Evolutionary conservation across 1,140 invertebrate species (phyloP).

Genomic region (Trichoplusia ni): DNA sequence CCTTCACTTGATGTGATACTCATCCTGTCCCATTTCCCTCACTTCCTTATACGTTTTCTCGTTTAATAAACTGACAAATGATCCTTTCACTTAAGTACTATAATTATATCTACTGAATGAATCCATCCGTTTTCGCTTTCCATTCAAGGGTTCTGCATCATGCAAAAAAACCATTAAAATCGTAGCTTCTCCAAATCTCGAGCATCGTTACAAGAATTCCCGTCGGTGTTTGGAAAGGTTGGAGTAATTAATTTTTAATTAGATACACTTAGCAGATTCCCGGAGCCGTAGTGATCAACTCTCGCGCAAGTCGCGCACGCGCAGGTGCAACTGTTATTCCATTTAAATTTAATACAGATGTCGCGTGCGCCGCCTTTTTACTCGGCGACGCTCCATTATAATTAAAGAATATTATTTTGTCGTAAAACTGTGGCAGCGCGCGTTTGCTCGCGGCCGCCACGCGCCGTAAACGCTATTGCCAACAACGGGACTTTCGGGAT

Average conservation of each 20-base stretch:
- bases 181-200: constrained; percentile 16
- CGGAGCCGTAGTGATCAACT: constrained; percentile 55
- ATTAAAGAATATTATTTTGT: constrained; percentile 79
- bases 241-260: constrained; percentile 67
- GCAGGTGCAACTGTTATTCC: constrained; percentile 73
- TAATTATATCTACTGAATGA: not conserved
- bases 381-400: constrained; percentile 70
- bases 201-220: constrained; percentile 13
- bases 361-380: constrained; percentile 76
- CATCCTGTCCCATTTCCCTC: no score
- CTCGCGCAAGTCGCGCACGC: constrained; percentile 42
- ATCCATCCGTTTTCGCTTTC: not conserved
- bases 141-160: not conserved
- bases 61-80: no score
- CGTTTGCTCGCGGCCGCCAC: constrained; percentile 50
- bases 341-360: constrained; percentile 80
- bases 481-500: constrained; percentile 55
- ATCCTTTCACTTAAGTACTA: no score
- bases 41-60: no score
- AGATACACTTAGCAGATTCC: constrained; percentile 61
- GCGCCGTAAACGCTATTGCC: constrained; percentile 53
- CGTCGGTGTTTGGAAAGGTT: constrained; percentile 34
- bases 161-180: not conserved
- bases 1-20: no score
- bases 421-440: constrained; percentile 62